Evolutionary conservation across 2,797 vertebrate species (phyloP).

Genomic region (Cynodonichthys magdalenae): DNA sequence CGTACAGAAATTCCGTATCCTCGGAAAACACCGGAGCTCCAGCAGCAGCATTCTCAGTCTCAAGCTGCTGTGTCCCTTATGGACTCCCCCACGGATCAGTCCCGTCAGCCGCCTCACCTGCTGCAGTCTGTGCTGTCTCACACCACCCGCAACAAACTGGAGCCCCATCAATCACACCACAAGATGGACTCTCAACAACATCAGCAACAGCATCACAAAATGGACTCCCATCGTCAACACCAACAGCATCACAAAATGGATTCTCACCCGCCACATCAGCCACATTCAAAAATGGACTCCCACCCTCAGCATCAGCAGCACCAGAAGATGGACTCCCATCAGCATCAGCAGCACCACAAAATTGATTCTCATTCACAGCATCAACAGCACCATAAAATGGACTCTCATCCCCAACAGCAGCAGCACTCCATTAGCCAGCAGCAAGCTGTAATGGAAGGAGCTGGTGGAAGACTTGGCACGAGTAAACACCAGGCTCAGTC

Average conservation of each 20-base stretch:
- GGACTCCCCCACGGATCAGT: slow-evolving; percentile 86
- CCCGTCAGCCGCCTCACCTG: slow-evolving; percentile 76
- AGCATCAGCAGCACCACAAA: slow-evolving; percentile 68
- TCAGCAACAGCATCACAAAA: slow-evolving; percentile 71
- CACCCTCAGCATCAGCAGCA: slow-evolving; percentile 71
- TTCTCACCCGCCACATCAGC: slow-evolving; percentile 64
- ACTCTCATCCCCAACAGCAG: slow-evolving; percentile 71
- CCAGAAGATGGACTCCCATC: slow-evolving; percentile 65
- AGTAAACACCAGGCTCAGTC: slow-evolving; percentile 75
- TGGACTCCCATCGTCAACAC: slow-evolving; percentile 73
- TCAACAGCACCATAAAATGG: slow-evolving; percentile 70
- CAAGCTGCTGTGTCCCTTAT: slow-evolving; percentile 81
- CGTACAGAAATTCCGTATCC: slow-evolving; percentile 82
- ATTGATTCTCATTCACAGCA: slow-evolving; percentile 59
- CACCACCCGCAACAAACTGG: slow-evolving; percentile 15
- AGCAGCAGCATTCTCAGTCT: slow-evolving; percentile 81
- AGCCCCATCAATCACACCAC: slow-evolving; percentile 61
- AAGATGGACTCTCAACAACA: slow-evolving; percentile 73
- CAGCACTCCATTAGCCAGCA: slow-evolving; percentile 85
- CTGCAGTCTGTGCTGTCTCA: slow-evolving; percentile 13
- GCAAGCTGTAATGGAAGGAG: slow-evolving; percentile 85
- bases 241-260: slow-evolving; percentile 74
- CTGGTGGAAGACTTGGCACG: slow-evolving; percentile 76
- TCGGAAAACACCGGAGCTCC: slow-evolving; percentile 81
- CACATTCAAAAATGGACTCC: slow-evolving; percentile 76